Evolutionary conservation across 1,140 invertebrate species (phyloP), one percentile per base, ranked within the genome.

Genomic region (Tetramorium alpestre): DNA sequence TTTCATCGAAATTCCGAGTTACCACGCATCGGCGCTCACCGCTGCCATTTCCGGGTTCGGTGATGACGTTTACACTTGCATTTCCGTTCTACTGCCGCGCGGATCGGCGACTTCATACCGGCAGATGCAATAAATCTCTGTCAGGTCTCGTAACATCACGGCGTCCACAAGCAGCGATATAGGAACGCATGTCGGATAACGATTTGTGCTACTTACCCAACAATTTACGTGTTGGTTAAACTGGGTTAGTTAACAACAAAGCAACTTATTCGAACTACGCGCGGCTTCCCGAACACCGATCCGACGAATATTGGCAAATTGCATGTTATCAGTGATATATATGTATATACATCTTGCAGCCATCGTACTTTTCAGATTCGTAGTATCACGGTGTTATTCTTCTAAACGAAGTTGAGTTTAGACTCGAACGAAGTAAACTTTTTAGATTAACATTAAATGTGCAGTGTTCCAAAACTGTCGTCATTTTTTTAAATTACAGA

Each of bases 111-210:
- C 54, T 84, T 56, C 56, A 60, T 75, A 73, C 25, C 25, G 65
- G 80, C 80, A 84, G 80, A 84, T 60, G 80, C 80, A 75, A 75
- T 84, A 84, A 84, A 84, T 84, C 80, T 84, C 41, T 75, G 80
- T 75, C 80, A 60, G 25, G 11, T 13, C 2, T 25, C 18, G 69
- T 75, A 84, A 73, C 67, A 44, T 82, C 54, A 33, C 38, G 8
- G 16, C 13, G 69, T 60, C 18, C 38, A 38, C 77, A 54, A 8
- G 28, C 28, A 38, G 5, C 49, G 65, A 70, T 81, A 80, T n/a
- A 54, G 22, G 77, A 11, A 82, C 54, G 38, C 13, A 22, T 38
- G 65, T n/a, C 51, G 80, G 25, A 60, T 75, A 84, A 84, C 67
- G 69, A 84, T 84, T 75, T 75, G 80, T 28, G 80, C 41, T 84